These are phyloP conservation scores for Clamator glandarius DNA, from an alignment of 2,797 vertebrate genomes.

Conservation along the genomic window DNA sequence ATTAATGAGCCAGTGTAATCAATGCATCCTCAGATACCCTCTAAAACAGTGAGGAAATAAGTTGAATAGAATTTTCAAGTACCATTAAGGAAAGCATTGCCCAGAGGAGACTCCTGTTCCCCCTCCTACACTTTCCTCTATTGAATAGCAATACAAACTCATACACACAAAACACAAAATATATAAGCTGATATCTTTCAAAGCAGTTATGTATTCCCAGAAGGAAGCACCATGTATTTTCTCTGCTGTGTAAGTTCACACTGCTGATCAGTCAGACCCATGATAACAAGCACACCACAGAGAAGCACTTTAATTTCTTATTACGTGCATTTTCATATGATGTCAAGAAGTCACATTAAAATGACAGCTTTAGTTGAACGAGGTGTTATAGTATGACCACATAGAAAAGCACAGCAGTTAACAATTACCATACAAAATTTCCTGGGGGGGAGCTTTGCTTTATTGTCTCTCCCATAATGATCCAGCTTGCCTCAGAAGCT, in stretches of 20 bases:
- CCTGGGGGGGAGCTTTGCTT: neutral
- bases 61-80: too few species aligned
- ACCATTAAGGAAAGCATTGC: too few species aligned
- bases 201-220: neutral
- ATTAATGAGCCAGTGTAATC: neutral
- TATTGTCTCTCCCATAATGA: neutral
- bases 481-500: neutral
- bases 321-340: neutral
- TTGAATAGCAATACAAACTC: neutral
- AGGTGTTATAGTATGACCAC: neutral
- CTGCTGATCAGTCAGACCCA: neutral
- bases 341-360: neutral
- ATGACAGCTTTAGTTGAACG: neutral
- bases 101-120: neutral
- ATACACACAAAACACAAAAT: neutral
- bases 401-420: neutral
- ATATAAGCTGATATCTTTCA: neutral
- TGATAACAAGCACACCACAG: neutral
- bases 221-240: neutral
- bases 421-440: neutral
- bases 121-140: neutral
- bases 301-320: neutral
- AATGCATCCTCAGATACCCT: neutral
- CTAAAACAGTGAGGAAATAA: too few species aligned
- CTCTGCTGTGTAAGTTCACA: neutral